These are phyloP conservation scores for Aleiodes testaceus DNA, from an alignment of 2,888 invertebrate species.

Conservation along the genomic window DNA sequence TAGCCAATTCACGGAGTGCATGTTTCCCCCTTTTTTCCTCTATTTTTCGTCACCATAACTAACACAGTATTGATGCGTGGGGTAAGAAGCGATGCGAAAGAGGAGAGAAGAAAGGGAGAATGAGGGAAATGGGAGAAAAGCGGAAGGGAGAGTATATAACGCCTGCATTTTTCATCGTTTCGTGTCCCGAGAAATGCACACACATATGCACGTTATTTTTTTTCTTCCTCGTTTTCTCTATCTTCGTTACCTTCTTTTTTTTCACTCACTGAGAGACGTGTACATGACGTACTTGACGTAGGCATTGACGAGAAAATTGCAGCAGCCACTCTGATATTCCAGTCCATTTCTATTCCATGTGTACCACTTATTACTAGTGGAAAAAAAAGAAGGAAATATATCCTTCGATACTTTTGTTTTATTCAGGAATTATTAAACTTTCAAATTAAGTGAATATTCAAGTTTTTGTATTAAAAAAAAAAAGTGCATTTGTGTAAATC, in stretches of 20 bases:
- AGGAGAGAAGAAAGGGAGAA: neutral
- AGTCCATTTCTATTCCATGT: constrained; percentile 28
- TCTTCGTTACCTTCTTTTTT: constrained; percentile 34
- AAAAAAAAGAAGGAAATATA: neutral
- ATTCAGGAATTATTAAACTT: neutral
- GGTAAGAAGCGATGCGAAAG: neutral
- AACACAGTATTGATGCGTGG: constrained; percentile 16
- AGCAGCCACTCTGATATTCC: constrained; percentile 43
- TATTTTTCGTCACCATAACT: neutral
- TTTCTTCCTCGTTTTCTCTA: constrained; percentile 20
- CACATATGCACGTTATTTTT: neutral
- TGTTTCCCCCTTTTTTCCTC: constrained; percentile 5
- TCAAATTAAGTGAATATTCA: constrained; percentile 22
- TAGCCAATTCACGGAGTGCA: constrained; percentile 31
- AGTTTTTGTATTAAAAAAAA: constrained; percentile 24
- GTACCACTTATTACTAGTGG: constrained; percentile 1
- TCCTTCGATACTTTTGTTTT: constrained; percentile 13
- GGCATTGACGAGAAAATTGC: constrained; percentile 66
- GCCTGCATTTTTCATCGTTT: constrained; percentile 54
- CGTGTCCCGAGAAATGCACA: constrained; percentile 42
- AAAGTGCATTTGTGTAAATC: constrained; percentile 22
- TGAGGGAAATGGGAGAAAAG: constrained; percentile 10
- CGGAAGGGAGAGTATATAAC: constrained; percentile 28
- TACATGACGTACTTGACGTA: constrained; percentile 53
- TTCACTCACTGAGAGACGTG: constrained; percentile 34